These are phyloP conservation scores for Telmatherina bonti DNA, from an alignment of 2,797 vertebrate species.

Conservation along the genomic window DNA sequence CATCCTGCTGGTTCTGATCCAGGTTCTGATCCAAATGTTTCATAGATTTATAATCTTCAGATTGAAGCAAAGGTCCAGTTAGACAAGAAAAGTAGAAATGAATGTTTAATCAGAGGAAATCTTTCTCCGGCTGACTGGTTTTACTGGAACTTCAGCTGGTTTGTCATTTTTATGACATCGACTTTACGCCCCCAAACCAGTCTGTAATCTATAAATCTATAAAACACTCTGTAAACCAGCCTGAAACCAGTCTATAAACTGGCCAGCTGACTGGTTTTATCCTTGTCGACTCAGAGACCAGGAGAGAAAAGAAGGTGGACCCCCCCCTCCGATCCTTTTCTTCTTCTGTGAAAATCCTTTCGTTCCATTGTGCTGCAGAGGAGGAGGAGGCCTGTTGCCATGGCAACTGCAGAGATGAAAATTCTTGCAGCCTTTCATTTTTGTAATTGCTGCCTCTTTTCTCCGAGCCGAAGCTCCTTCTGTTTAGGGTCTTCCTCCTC, in stretches of 20 bases:
- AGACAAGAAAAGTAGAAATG: too few species aligned
- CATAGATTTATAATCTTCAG: too few species aligned
- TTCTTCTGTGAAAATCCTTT: constrained; percentile 74
- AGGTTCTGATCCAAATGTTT: too few species aligned
- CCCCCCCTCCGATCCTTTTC: constrained; percentile 35
- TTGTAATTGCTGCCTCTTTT: constrained; percentile 86
- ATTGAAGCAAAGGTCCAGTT: too few species aligned
- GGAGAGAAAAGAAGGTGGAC: neutral
- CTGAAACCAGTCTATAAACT: neutral
- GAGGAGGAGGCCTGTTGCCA: constrained; percentile 85
- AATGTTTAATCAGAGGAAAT: too few species aligned
- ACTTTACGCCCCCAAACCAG: too few species aligned
- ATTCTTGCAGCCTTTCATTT: constrained; percentile 89
- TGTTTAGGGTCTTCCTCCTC: constrained; percentile 66
- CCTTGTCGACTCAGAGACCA: neutral
- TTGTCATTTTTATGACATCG: too few species aligned
- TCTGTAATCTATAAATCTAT: neutral
- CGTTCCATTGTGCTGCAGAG: constrained; percentile 79
- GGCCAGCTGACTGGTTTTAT: neutral
- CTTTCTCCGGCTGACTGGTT: too few species aligned
- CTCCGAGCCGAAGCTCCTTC: constrained; percentile 80
- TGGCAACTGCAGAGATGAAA: constrained; percentile 90
- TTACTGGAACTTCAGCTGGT: too few species aligned
- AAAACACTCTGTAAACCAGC: neutral
- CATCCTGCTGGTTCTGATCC: too few species aligned